phyloP scores from a whole-genome alignment of 2,113 vertebrate genomes.

The Actenoides hombroni region DNA sequence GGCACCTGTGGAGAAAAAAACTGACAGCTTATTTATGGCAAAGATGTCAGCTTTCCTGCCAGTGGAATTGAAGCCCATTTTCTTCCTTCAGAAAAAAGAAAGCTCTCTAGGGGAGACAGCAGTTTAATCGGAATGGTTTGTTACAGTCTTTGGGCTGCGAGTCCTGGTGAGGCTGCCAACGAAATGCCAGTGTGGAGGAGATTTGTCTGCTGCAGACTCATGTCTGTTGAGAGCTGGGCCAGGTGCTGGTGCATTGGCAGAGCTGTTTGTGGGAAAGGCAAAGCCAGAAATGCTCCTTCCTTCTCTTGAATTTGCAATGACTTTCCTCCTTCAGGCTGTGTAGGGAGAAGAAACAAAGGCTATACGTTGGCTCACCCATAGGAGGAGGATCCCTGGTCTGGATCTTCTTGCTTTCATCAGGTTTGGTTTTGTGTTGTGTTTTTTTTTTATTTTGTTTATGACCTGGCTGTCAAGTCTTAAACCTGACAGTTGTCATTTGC shows the following conservation, averaged over 20 bases:
- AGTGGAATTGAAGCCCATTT: neutral
- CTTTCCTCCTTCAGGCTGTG: neutral
- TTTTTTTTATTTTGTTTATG: neutral
- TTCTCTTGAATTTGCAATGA: neutral
- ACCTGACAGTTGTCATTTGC: neutral
- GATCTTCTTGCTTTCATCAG: neutral
- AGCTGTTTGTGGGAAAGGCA: neutral
- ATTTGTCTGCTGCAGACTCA: neutral
- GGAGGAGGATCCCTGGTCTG: neutral
- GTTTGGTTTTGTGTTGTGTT: neutral
- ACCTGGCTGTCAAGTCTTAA: neutral
- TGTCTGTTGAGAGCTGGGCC: neutral
- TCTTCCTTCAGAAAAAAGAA: neutral
- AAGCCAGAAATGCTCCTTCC: neutral
- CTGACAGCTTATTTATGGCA: neutral
- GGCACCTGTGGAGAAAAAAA: neutral
- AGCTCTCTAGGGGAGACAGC: neutral
- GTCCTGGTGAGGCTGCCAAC: neutral
- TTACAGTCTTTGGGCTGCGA: neutral
- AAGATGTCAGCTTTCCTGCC: neutral
- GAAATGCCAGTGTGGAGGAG: neutral
- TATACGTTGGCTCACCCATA: neutral
- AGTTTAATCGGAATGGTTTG: neutral
- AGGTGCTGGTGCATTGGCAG: neutral
- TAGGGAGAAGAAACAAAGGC: neutral